phyloP scores from a whole-genome alignment of 2,888 invertebrate genomes.

The Erebia ligea region DNA sequence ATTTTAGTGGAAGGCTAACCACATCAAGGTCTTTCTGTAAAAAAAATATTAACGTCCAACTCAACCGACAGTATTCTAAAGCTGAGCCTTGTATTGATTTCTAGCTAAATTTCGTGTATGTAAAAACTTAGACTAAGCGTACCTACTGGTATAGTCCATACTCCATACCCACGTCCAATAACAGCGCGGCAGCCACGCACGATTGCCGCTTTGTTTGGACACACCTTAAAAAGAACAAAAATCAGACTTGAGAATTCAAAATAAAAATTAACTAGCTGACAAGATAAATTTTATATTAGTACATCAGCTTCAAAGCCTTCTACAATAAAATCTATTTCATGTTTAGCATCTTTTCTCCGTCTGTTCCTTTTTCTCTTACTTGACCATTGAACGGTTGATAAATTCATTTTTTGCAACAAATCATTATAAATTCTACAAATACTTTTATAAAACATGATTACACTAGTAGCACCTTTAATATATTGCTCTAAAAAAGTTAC shows the following conservation, averaged over 20 bases:
- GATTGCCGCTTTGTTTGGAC: too few species aligned
- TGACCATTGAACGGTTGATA: slow-evolving; percentile 53
- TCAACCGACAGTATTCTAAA: too few species aligned
- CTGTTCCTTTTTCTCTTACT: slow-evolving; percentile 56
- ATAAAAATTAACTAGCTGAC: background rate
- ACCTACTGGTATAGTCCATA: too few species aligned
- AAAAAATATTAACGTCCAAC: too few species aligned
- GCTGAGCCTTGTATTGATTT: too few species aligned
- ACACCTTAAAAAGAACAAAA: too few species aligned
- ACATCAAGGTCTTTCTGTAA: too few species aligned
- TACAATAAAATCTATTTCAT: slow-evolving; percentile 63
- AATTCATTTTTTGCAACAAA: slow-evolving; percentile 55
- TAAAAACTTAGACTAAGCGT: too few species aligned
- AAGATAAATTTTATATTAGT: slow-evolving; percentile 47
- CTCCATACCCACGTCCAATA: too few species aligned
- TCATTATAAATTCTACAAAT: slow-evolving; percentile 51
- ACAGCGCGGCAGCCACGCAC: too few species aligned
- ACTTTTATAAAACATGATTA: slow-evolving; percentile 68
- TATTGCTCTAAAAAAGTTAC: slow-evolving; percentile 79
- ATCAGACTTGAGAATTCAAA: background rate
- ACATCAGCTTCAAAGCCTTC: slow-evolving; percentile 76
- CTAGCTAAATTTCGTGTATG: too few species aligned
- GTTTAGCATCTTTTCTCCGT: slow-evolving; percentile 52
- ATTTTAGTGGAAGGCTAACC: too few species aligned
- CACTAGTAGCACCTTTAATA: slow-evolving; percentile 64